Percentiles rank a stretch among this genome's conserved stretches.
phyloP scores from a whole-genome alignment of 1,140 invertebrate genomes.

The Formica exsecta region DNA sequence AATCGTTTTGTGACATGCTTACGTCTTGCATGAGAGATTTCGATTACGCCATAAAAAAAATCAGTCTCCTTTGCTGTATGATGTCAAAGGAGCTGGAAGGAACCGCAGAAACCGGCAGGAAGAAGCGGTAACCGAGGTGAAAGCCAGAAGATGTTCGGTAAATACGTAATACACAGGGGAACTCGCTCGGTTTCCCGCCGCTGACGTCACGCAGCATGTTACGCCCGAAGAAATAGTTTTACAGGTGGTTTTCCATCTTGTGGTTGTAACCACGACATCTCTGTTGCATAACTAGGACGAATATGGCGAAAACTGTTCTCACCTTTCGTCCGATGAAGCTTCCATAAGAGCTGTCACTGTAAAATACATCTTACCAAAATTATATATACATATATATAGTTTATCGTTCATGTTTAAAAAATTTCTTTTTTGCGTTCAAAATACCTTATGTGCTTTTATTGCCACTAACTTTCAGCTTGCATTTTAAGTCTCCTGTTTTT shows the following conservation, averaged over 20 bases:
- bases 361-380: conserved; percentile 16
- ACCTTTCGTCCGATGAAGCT: conserved; percentile 13
- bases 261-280: conserved; percentile 33
- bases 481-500: background rate
- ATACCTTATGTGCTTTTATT: conserved; percentile 9
- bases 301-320: conserved; percentile 53
- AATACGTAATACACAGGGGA: conserved; percentile 60
- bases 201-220: conserved; percentile 55
- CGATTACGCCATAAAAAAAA: conserved; percentile 22
- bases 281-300: conserved; percentile 59
- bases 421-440: background rate
- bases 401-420: background rate
- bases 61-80: background rate
- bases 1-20: background rate
- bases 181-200: conserved; percentile 30
- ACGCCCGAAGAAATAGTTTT: conserved; percentile 62
- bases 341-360: background rate
- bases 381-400: background rate
- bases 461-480: background rate
- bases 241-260: conserved; percentile 58
- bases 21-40: background rate
- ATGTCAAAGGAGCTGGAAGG: conserved; percentile 26
- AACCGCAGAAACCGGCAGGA: conserved; percentile 16
- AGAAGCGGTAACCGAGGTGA: conserved; percentile 23
- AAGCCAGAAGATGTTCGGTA: conserved; percentile 57